phyloP scores from a whole-genome alignment of 2,797 vertebrate species.

The Enteromius fasciolatus region DNA sequence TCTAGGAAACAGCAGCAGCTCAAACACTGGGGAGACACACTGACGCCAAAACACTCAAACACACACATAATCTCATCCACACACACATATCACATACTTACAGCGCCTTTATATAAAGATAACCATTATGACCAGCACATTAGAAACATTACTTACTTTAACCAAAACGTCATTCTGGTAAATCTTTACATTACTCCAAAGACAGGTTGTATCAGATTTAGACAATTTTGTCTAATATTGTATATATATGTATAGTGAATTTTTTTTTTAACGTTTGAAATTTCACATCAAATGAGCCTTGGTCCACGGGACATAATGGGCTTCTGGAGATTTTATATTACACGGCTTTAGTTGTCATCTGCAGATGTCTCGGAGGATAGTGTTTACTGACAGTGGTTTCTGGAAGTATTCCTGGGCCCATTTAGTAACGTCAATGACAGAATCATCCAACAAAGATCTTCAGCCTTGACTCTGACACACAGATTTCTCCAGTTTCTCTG shows the following conservation, averaged over 20 bases:
- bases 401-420: too few relatives aligned
- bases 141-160: constrained; percentile 4
- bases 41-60: constrained; percentile 62
- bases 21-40: constrained; percentile 69
- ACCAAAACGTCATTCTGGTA: not conserved
- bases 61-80: constrained; percentile 41
- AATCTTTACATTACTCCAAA: not conserved
- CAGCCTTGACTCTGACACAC: too few relatives aligned
- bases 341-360: too few relatives aligned
- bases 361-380: too few relatives aligned
- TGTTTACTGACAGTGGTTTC: too few relatives aligned
- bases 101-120: not conserved
- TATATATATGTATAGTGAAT: not conserved
- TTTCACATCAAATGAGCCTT: too few relatives aligned
- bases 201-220: not conserved
- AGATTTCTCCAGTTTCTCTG: too few relatives aligned
- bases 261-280: too few relatives aligned
- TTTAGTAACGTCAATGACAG: too few relatives aligned
- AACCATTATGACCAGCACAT: not conserved
- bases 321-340: too few relatives aligned
- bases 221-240: not conserved
- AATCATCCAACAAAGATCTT: too few relatives aligned
- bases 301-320: too few relatives aligned
- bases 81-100: constrained; percentile 4
- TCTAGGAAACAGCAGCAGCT: constrained; percentile 76